A percentile compares a stretch with the other conserved stretches of the same genome.
Conservation (phyloP, 2,113 vertebrate species). For the Psilopogon haemacephalus region DNA sequence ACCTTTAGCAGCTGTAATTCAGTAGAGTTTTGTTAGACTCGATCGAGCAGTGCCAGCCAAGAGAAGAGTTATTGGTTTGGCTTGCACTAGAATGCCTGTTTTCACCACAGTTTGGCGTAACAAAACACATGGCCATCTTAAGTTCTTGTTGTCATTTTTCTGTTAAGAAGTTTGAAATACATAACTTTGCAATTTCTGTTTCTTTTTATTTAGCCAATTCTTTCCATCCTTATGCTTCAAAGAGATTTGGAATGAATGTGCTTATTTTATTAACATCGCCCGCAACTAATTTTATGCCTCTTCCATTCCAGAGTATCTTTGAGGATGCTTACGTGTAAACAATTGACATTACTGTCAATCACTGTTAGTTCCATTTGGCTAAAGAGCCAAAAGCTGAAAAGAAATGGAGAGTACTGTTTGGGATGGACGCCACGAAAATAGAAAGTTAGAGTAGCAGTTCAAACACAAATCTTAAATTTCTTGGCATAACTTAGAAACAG, state of each 20-base stretch:
- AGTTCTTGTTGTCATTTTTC: not conserved
- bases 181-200: not conserved
- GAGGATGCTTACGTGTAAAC: not conserved
- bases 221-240: not conserved
- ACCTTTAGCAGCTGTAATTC: not conserved
- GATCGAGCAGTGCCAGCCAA: not conserved
- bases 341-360: slow-evolving; percentile 1
- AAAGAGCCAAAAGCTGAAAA: slow-evolving; percentile 4
- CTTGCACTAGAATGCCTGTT: not conserved
- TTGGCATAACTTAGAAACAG: not conserved
- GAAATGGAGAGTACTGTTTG: not conserved
- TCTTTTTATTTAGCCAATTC: not conserved
- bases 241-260: not conserved
- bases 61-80: slow-evolving; percentile 10
- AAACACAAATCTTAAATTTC: not conserved
- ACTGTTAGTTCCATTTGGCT: not conserved
- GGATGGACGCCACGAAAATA: not conserved
- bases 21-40: not conserved
- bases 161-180: not conserved
- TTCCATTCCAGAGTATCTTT: not conserved
- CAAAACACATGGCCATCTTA: not conserved
- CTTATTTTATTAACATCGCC: not conserved
- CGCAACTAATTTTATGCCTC: not conserved
- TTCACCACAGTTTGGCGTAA: not conserved
- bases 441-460: not conserved